Evolutionary conservation across 2,888 invertebrate genomes (phyloP).

Genomic region (Leptinotarsa juncta): DNA sequence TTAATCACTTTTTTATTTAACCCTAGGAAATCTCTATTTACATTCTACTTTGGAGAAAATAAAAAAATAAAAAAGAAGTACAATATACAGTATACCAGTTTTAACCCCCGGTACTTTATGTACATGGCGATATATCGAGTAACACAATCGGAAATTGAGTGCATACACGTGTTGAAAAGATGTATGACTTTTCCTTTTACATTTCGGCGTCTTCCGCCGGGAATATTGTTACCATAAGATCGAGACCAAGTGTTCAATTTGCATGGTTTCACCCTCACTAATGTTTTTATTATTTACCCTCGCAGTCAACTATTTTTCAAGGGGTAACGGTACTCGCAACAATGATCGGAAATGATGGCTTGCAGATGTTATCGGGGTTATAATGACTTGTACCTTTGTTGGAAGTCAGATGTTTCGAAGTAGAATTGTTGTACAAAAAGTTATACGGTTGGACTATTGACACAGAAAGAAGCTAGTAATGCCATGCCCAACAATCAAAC

Average conservation of each 20-base stretch:
- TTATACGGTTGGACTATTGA: not conserved
- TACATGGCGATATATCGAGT: slow-evolving; percentile 24
- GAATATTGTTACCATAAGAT: slow-evolving; percentile 35
- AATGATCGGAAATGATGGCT: slow-evolving; percentile 28
- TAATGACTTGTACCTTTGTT: slow-evolving; percentile 5
- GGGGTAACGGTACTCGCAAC: slow-evolving; percentile 22
- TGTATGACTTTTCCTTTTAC: slow-evolving; percentile 32
- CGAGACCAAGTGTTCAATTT: slow-evolving; percentile 43
- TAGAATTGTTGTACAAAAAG: not conserved
- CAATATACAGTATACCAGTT: not conserved
- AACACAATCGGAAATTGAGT: slow-evolving; percentile 36
- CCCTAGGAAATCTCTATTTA: no score
- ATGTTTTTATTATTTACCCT: slow-evolving; percentile 33
- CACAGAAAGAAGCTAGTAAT: not conserved
- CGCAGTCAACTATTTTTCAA: slow-evolving; percentile 31
- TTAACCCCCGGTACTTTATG: not conserved
- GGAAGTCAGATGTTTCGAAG: slow-evolving; percentile 15
- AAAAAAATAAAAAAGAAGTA: not conserved
- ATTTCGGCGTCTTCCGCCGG: slow-evolving; percentile 34
- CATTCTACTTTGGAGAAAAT: no score
- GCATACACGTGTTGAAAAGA: slow-evolving; percentile 42
- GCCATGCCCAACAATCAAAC: not conserved
- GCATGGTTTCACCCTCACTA: slow-evolving; percentile 43
- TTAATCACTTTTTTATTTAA: no score
- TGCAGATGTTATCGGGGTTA: slow-evolving; percentile 23